These are phyloP conservation scores for Drosophila triauraria DNA, from an alignment of 1,140 invertebrate species.

Conservation along the genomic window DNA sequence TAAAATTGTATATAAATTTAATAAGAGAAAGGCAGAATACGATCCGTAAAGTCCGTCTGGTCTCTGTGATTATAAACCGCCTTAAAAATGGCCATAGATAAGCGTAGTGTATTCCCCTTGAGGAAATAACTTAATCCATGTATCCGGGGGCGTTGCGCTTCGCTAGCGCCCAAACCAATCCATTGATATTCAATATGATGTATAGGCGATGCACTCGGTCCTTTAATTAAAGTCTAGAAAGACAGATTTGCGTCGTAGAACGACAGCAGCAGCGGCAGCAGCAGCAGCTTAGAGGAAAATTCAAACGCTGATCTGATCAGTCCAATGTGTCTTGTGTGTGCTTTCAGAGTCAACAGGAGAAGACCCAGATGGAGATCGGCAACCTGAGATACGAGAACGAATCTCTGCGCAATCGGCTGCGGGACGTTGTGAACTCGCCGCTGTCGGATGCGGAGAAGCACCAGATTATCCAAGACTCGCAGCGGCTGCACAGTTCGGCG, in stretches of 20 bases:
- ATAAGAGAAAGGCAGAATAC: not conserved
- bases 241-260: conserved; percentile 33
- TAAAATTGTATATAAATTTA: not conserved
- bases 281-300: conserved; percentile 16
- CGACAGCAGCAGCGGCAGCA: not conserved
- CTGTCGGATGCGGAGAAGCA: conserved; percentile 93
- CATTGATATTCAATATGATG: conserved; percentile 73
- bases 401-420: conserved; percentile 89
- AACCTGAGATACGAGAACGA: conserved; percentile 91
- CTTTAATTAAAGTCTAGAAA: conserved; percentile 57
- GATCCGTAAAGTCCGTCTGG: not conserved
- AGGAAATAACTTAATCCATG: conserved; percentile 1
- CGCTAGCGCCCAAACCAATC: conserved; percentile 59
- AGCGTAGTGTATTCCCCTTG: not conserved
- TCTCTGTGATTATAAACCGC: not conserved
- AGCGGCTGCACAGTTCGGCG: conserved; percentile 88
- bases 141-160: conserved; percentile 62
- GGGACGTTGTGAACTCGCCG: conserved; percentile 91
- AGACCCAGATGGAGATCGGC: conserved; percentile 88
- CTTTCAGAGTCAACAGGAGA: conserved; percentile 85
- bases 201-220: conserved; percentile 53
- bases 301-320: conserved; percentile 18
- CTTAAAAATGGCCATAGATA: not conserved
- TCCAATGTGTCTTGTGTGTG: conserved; percentile 19
- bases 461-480: conserved; percentile 89